phyloP scores from a whole-genome alignment of 2,888 invertebrate genomes.

The Ormia ochracea region DNA sequence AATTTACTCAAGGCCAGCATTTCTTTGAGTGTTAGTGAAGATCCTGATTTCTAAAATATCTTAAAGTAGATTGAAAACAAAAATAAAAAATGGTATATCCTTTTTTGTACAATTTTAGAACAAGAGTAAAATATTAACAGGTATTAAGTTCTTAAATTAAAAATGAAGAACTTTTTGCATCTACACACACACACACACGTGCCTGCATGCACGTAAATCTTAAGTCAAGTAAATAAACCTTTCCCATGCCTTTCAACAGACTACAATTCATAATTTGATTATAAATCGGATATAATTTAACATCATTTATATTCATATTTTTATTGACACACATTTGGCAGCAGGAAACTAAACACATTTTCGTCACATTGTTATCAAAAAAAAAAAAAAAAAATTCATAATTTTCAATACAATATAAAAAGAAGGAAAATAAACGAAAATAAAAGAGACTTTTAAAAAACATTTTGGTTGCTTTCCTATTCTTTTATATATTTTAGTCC shows the following conservation, averaged over 20 bases:
- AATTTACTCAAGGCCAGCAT: too few relatives aligned
- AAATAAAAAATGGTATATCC: too few relatives aligned
- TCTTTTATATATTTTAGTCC: not conserved
- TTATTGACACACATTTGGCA: slow-evolving; percentile 43
- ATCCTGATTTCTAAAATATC: too few relatives aligned
- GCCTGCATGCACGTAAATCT: too few relatives aligned
- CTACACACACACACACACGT: too few relatives aligned
- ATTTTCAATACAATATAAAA: slow-evolving; percentile 1
- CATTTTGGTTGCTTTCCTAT: slow-evolving; percentile 12
- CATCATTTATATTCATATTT: slow-evolving; percentile 39
- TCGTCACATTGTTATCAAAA: slow-evolving; percentile 16
- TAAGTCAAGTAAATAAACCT: too few relatives aligned
- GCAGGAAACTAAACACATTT: slow-evolving; percentile 23
- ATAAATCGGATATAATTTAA: slow-evolving; percentile 45
- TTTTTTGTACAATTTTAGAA: too few relatives aligned
- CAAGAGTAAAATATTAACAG: too few relatives aligned
- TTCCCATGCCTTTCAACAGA: not conserved
- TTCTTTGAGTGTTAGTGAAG: too few relatives aligned
- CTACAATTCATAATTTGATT: slow-evolving; percentile 5
- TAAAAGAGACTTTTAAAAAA: not conserved
- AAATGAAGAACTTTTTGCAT: too few relatives aligned
- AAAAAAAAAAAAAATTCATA: slow-evolving; percentile 17
- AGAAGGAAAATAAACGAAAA: slow-evolving; percentile 19
- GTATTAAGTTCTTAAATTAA: too few relatives aligned
- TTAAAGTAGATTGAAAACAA: too few relatives aligned